Conservation (phyloP, 2,113 vertebrate species). For the Pachyramphus minor region DNA sequence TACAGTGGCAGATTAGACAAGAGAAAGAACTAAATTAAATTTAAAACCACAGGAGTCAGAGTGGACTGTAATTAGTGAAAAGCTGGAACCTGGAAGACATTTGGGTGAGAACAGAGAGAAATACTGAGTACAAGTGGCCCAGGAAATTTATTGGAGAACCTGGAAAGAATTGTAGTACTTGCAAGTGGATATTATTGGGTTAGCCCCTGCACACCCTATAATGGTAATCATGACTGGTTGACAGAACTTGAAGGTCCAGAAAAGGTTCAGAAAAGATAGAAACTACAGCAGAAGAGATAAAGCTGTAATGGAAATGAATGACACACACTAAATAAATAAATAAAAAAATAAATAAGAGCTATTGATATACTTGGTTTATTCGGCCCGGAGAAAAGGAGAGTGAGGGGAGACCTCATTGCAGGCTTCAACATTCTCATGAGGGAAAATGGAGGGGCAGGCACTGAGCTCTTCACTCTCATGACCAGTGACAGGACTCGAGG, state of each 20-base stretch:
- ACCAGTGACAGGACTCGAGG: accelerated
- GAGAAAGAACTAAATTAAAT: not conserved
- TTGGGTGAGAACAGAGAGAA: not conserved
- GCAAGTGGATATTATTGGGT: not conserved
- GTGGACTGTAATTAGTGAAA: not conserved
- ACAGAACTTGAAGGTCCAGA: not conserved
- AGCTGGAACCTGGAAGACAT: not conserved
- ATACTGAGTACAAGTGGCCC: not conserved
- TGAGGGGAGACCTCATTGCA: not conserved
- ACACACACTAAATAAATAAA: not conserved
- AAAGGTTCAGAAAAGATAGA: not conserved
- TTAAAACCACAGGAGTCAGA: not conserved
- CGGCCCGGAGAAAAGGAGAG: not conserved
- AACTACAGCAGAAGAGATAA: not conserved
- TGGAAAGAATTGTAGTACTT: not conserved
- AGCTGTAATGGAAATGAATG: not conserved
- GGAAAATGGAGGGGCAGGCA: not conserved
- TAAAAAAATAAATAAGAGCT: not conserved
- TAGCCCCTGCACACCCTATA: not conserved
- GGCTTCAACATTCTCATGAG: not conserved
- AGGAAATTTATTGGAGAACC: not conserved
- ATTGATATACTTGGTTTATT: not conserved
- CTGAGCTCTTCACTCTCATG: not conserved
- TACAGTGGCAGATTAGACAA: not conserved
- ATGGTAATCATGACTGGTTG: not conserved